Evolutionary conservation across 1,140 invertebrate genomes (phyloP).

Genomic region (Kradibia gibbosae): DNA sequence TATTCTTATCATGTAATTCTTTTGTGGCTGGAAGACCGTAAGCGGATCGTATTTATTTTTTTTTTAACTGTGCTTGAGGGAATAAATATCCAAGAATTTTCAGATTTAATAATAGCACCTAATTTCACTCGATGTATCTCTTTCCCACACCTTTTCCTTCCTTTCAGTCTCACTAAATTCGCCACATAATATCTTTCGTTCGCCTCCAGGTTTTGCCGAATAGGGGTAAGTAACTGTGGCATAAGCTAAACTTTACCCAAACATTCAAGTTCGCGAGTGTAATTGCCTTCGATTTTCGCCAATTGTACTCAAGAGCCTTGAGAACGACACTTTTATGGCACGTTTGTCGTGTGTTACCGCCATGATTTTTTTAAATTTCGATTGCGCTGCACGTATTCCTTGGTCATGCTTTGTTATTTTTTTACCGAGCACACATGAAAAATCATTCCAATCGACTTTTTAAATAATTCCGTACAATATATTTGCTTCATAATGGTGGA

Average conservation of each 20-base stretch:
- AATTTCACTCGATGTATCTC: not conserved
- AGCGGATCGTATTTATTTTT: too few relatives aligned
- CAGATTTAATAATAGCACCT: conserved; percentile 30
- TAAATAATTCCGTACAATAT: not conserved
- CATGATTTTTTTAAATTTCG: conserved; percentile 11
- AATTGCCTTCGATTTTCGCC: conserved; percentile 39
- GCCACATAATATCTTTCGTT: not conserved
- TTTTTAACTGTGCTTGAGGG: not conserved
- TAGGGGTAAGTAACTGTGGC: not conserved
- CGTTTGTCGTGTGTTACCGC: not conserved
- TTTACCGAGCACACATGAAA: not conserved
- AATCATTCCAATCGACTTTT: not conserved
- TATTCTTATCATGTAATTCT: too few relatives aligned
- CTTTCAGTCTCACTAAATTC: not conserved
- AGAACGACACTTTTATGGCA: not conserved
- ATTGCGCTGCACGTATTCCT: not conserved
- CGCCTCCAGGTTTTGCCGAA: not conserved
- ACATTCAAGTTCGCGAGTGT: not conserved
- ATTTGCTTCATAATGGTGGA: too few relatives aligned
- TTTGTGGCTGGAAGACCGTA: too few relatives aligned
- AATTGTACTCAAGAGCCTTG: not conserved
- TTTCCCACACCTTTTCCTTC: not conserved
- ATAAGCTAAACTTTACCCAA: not conserved
- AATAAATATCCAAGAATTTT: not conserved
- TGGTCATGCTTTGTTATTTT: not conserved